phyloP scores from a whole-genome alignment of 1,140 invertebrate species.

The Hypothenemus hampei region DNA sequence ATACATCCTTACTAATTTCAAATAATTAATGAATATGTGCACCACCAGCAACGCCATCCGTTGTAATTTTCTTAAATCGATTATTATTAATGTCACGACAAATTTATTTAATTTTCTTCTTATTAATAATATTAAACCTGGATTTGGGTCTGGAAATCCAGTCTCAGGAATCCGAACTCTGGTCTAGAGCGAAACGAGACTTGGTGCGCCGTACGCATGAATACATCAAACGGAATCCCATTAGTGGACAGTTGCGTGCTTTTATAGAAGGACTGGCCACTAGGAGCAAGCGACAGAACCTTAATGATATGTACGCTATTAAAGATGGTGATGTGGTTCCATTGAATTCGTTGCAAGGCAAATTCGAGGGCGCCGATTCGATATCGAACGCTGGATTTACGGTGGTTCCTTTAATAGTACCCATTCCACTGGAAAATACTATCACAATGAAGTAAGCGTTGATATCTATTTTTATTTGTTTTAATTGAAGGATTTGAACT shows the following conservation, averaged over 20 bases:
- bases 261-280: constrained; percentile 25
- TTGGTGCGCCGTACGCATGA: constrained; percentile 20
- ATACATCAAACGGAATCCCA: constrained; percentile 25
- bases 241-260: constrained; percentile 24
- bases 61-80: too few species aligned
- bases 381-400: constrained; percentile 23
- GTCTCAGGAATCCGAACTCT: constrained; percentile 25
- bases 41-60: too few species aligned
- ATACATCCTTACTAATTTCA: too few species aligned
- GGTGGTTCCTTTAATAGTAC: constrained; percentile 31
- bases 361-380: constrained; percentile 5
- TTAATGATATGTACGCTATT: constrained; percentile 29
- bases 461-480: too few species aligned
- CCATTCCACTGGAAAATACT: constrained; percentile 18
- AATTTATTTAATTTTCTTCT: not conserved
- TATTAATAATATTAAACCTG: not conserved
- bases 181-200: constrained; percentile 19
- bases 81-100: not conserved
- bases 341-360: constrained; percentile 21
- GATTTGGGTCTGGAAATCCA: not conserved
- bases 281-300: constrained; percentile 22
- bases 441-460: constrained; percentile 11
- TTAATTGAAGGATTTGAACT: too few species aligned
- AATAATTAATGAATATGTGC: too few species aligned
- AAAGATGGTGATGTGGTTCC: constrained; percentile 31